Base-by-base conservation (phyloP, 2,888 invertebrate species). In the Dasypogon diadema region DNA sequence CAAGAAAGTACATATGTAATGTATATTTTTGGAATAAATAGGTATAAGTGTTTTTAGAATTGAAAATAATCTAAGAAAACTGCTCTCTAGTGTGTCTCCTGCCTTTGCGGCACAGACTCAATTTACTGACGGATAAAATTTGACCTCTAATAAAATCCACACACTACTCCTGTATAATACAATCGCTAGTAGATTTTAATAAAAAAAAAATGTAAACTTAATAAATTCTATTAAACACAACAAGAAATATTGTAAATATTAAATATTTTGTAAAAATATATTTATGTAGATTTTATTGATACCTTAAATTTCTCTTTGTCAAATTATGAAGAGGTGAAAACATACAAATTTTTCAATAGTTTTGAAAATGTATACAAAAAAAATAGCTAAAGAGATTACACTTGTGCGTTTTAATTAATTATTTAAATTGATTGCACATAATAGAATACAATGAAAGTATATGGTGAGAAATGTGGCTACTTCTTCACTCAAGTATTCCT, bases 191-290 rank as follows among this genome's bases (percentile, higher is more conserved):
- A 21, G 65, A 65, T 24, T 65, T 65, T 65, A 65, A 65, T 65
- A 65, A 65, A 65, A 63, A 63, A 37, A 46, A 65, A 65, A 46
- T 48, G 46, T 74, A 48, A 74, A 74, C 74, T 74, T 74, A 74
- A 74, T 74, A 74, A 74, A 74, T 74, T 60, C 74, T 74, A 63
- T 74, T 42, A 74, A 74, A 74, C 74, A 74, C 74, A 74, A 74
- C 74, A 74, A 74, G 26, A 21, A 60, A 16, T 26, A 56, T 34
- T 54, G 54, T 54, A 70, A 70, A 70, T 70, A 70, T 70, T 54
- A 54, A 70, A 70, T 54, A 70, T 54, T 34, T 70, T 26, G 30
- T 70, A 54, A 54, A 54, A 54, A 54, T 70, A 54, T 70, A 70
- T 22, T 73, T 54, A n/a, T 42, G 8, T 42, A 58, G 42, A 56